Conservation (phyloP, 2,797 vertebrate genomes). For the Gorsachius magnificus region DNA sequence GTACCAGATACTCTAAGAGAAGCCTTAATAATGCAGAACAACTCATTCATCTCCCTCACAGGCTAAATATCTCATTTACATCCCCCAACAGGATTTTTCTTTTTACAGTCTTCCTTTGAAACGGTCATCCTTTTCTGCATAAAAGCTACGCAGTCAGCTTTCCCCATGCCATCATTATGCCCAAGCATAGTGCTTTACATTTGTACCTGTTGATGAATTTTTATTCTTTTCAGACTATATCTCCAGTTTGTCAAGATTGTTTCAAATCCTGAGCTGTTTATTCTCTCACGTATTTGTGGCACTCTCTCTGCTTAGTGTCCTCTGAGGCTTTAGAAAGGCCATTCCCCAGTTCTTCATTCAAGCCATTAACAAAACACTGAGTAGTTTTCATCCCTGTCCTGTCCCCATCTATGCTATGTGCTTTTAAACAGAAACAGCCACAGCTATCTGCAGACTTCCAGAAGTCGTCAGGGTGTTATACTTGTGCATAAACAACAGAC, state of each 20-base stretch:
- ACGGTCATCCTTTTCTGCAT: not conserved
- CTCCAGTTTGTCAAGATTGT: not conserved
- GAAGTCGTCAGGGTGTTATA: not conserved
- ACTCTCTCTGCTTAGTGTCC: not conserved
- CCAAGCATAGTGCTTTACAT: not conserved
- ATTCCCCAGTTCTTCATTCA: not conserved
- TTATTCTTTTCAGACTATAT: not conserved
- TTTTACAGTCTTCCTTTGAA: not conserved
- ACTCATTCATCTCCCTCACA: not conserved
- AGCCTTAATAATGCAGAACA: not conserved
- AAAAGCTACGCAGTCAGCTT: not conserved
- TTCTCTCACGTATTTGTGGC: not conserved
- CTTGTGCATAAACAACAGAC: not conserved
- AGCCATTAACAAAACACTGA: not conserved
- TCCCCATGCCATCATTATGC: not conserved
- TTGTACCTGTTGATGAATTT: not conserved
- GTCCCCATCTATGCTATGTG: no score
- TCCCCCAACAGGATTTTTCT: not conserved
- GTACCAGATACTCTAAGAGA: not conserved
- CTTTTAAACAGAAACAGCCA: not conserved
- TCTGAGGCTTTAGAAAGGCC: not conserved
- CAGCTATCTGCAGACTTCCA: not conserved
- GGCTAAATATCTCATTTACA: not conserved
- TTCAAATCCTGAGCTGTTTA: not conserved
- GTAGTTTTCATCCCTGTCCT: not conserved